Base-by-base conservation (phyloP, 2,113 vertebrate species). In the Peucedramus taeniatus region DNA sequence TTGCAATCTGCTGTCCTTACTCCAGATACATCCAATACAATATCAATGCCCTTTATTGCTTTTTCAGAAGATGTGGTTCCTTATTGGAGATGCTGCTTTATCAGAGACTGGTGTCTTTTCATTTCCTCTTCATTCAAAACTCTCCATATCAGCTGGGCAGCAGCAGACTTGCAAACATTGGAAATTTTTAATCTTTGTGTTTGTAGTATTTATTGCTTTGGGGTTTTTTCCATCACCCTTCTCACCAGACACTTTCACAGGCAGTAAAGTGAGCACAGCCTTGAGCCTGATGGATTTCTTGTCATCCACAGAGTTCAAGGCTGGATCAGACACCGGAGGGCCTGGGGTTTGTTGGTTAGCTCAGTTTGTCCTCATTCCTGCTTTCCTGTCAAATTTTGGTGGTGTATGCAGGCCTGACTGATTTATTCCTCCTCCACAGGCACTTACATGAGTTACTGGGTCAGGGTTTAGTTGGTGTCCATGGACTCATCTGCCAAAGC, bases 41-140 rank as follows among this genome's bases (percentile, higher is more conserved):
- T 96, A 87, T 95, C 95, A 95, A 70, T 94, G 89, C 56, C 79
- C 87, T 80, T 97, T 97, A 97, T 97, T 97, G 95, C 97, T 96
- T 97, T 97, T 92, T 47, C 94, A 92, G 94, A 70, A 95, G 92
- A 94, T 90, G 92, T 90, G 93, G 88, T 35, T 77, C 75, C 93
- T 94, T 96, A 96, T 94, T 96, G 94, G 89, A 89, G 93, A 90
- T 75, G 90, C 76, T 91, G 72, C 89, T 97, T 97, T 97, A 97
- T 97, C 97, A 96, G 96, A 66, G 78, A 51, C 95, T 53, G 89
- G 94, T 89, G 95, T 95, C 95, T 96, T 96, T 97, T 97, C 97
- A 97, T 97, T 97, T 97, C 97, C 97, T 97, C 49, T 96, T 92
- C 83, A 94, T 97, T 96, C 86, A 96, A 61, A 96, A 61, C 82